Conservation (phyloP, 92 coral and sea anemone genomes). For the Isaurus tuberculatus region DNA sequence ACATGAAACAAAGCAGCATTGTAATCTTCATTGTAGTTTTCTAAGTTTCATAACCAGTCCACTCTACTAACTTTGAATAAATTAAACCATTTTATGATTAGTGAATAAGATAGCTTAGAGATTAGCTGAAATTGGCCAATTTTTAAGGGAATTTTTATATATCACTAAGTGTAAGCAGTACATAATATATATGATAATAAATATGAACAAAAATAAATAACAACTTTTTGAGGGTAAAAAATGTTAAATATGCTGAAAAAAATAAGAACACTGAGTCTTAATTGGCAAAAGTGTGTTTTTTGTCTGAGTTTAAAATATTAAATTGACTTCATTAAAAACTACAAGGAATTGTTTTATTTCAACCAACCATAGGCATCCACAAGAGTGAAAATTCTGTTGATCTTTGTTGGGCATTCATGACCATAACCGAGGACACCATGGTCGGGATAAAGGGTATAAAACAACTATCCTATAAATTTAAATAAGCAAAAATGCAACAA, state of each 20-base stretch:
- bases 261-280: background rate
- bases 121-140: background rate
- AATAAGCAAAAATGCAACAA: background rate
- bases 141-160: background rate
- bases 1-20: no score
- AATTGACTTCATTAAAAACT: background rate
- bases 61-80: no score
- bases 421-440: conserved; percentile 52
- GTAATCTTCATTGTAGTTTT: no score
- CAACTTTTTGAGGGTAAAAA: background rate
- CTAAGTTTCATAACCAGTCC: no score
- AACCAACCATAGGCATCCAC: conserved; percentile 42
- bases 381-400: conserved; percentile 40
- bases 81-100: background rate
- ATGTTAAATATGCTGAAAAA: background rate
- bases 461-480: conserved; percentile 17
- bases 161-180: background rate
- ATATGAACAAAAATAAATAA: background rate
- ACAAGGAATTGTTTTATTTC: background rate
- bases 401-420: conserved; percentile 47
- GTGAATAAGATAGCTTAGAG: background rate
- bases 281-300: background rate
- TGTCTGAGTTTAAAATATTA: background rate
- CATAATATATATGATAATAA: background rate
- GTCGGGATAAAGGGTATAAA: conserved; percentile 49